Evolutionary conservation across 2,113 vertebrate species (phyloP).

Genomic region (Actenoides lindsayi): DNA sequence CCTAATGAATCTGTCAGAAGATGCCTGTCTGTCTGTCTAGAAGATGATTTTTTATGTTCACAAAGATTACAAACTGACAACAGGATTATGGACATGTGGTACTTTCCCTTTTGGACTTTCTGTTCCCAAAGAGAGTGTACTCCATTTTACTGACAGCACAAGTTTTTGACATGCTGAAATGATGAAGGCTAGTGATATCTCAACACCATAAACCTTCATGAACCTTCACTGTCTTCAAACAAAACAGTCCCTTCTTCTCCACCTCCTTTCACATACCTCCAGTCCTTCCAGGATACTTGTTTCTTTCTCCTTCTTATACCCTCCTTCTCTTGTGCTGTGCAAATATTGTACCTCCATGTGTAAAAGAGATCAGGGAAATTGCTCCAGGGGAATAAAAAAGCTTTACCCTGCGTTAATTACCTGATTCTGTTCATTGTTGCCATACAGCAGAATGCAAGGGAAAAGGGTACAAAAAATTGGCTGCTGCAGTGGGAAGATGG

Average conservation of each 20-base stretch:
- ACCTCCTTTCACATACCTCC: background rate
- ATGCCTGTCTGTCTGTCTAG: background rate
- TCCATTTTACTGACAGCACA: background rate
- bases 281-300: background rate
- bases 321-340: background rate
- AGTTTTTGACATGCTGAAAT: background rate
- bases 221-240: background rate
- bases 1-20: background rate
- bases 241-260: background rate
- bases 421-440: background rate
- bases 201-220: background rate
- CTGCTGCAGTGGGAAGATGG: background rate
- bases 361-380: background rate
- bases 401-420: background rate
- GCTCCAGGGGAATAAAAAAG: background rate
- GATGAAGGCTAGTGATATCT: background rate
- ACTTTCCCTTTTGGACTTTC: background rate
- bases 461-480: background rate
- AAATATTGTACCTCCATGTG: background rate
- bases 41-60: background rate
- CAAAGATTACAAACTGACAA: background rate
- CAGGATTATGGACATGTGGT: background rate
- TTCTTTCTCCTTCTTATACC: background rate
- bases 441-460: background rate
- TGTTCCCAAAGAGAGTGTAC: background rate